Evolutionary conservation across 2,113 vertebrate genomes (phyloP), one percentile per base, ranked within the genome.

Genomic region (Cheilinus undulatus): DNA sequence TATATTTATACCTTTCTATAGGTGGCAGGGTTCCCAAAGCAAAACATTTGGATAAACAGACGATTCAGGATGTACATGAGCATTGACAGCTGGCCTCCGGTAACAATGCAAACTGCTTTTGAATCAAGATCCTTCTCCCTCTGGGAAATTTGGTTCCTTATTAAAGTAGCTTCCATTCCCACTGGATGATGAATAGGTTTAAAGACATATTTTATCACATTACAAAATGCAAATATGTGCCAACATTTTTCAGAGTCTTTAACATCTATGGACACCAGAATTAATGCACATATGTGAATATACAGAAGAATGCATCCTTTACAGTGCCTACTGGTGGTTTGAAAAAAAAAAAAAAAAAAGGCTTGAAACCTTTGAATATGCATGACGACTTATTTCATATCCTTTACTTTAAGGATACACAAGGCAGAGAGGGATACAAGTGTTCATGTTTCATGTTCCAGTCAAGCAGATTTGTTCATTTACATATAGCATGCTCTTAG

Each of bases 391-490:
- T 5, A 65, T 63, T 69, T 67, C 6, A 57, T 22, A 75, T 62
- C 58, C 79, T 51, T 69, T 54, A 58, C 60, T 74, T 46, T 43
- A 69, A 36, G 36, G 23, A 63, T 67, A 53, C 32, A 64, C 61
- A 53, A 64, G 50, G 42, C 6, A 43, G 58, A 59, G 46, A 72
- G 66, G 50, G 59, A 69, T 50, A 70, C 79, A 81, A 82, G 74
- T 66, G 58, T 78, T 86, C 67, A 14, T 57, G 58, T 73, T 78
- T 82, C 67, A 70, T 82, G 73, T 85, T 58, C 19, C 69, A 77
- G 85, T 66, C 72, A 57, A 67, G 69, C 80, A 60, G 57, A 73
- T 85, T 70, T 87, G 85, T 83, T 83, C 48, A 83, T 87, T 89
- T 86, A 52, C 69, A 88, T 88, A 84, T 24, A 69, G 67, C 78